Percentiles rank a stretch among this genome's conserved stretches.
These are phyloP conservation scores for Enteromius mattozi DNA, from an alignment of 2,797 vertebrate genomes.

Conservation along the genomic window DNA sequence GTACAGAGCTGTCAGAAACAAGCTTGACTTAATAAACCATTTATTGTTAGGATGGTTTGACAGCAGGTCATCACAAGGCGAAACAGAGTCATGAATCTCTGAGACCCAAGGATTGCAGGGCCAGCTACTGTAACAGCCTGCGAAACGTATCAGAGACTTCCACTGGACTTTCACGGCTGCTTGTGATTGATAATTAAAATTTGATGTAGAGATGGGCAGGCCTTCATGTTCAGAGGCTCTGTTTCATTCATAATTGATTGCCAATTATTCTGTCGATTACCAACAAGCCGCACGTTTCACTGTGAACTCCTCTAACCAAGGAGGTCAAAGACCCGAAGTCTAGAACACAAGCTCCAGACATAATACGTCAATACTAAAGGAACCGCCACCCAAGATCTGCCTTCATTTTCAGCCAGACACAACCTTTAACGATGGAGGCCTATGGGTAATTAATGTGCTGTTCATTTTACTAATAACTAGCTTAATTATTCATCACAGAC, in stretches of 20 bases:
- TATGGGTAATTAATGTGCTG: slow-evolving; percentile 54
- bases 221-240: slow-evolving; percentile 46
- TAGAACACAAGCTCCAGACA: slow-evolving; percentile 22
- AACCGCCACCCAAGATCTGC: slow-evolving; percentile 16
- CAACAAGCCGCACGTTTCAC: slow-evolving; percentile 39
- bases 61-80: slow-evolving; percentile 36
- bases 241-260: slow-evolving; percentile 64
- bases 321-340: slow-evolving; percentile 25
- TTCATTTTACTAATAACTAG: slow-evolving; percentile 61
- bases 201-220: slow-evolving; percentile 54
- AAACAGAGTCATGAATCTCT: slow-evolving; percentile 7
- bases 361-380: slow-evolving; percentile 30
- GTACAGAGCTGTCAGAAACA: slow-evolving; percentile 15
- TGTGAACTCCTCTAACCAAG: slow-evolving; percentile 34
- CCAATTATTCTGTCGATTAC: slow-evolving; percentile 58
- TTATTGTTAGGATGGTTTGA: slow-evolving; percentile 20
- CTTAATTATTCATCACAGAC: slow-evolving; percentile 55
- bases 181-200: slow-evolving; percentile 61
- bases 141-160: slow-evolving; percentile 39
- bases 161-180: slow-evolving; percentile 45
- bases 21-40: slow-evolving; percentile 44
- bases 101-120: background rate
- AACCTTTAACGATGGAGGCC: slow-evolving; percentile 43
- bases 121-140: slow-evolving; percentile 5
- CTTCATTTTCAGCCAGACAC: slow-evolving; percentile 19